Conservation (phyloP, 2,888 invertebrate species). For the Ectobius pallidus region DNA sequence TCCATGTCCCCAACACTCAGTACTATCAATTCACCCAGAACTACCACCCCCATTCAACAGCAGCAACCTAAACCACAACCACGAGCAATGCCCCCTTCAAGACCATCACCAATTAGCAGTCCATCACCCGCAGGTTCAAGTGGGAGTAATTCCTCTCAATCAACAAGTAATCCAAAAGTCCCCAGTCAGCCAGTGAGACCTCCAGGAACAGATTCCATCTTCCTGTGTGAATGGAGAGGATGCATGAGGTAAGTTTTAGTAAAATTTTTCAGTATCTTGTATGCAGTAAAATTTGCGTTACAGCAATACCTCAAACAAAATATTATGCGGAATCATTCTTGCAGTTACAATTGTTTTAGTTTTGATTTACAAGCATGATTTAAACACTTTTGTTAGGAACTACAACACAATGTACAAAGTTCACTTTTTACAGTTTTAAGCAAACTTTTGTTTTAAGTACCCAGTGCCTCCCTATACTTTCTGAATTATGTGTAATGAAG, state of each 20-base stretch:
- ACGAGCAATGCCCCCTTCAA: not conserved
- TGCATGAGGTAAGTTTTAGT: conserved; percentile 67
- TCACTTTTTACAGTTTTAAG: too few relatives aligned
- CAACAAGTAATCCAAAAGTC: conserved; percentile 1
- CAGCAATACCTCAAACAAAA: too few relatives aligned
- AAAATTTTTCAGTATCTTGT: not conserved
- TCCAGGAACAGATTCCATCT: conserved; percentile 40
- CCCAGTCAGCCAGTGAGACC: conserved; percentile 24
- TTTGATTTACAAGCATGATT: too few relatives aligned
- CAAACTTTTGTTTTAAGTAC: too few relatives aligned
- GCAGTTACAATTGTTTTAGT: too few relatives aligned
- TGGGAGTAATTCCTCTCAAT: not conserved
- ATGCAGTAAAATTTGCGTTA: too few relatives aligned
- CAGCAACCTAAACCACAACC: not conserved
- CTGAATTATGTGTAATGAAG: too few relatives aligned
- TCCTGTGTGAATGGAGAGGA: conserved; percentile 91
- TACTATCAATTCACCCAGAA: conserved; percentile 10
- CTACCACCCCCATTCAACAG: conserved; percentile 3
- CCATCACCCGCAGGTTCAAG: conserved; percentile 16
- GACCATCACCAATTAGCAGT: conserved; percentile 12
- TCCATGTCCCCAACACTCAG: conserved; percentile 30
- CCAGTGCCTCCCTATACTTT: too few relatives aligned
- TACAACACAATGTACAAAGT: too few relatives aligned
- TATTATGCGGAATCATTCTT: too few relatives aligned
- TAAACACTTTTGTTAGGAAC: too few relatives aligned